These are phyloP conservation scores for Caenorhabditis sp. DNA, from an alignment of 2,888 invertebrate species.

Conservation along the genomic window DNA sequence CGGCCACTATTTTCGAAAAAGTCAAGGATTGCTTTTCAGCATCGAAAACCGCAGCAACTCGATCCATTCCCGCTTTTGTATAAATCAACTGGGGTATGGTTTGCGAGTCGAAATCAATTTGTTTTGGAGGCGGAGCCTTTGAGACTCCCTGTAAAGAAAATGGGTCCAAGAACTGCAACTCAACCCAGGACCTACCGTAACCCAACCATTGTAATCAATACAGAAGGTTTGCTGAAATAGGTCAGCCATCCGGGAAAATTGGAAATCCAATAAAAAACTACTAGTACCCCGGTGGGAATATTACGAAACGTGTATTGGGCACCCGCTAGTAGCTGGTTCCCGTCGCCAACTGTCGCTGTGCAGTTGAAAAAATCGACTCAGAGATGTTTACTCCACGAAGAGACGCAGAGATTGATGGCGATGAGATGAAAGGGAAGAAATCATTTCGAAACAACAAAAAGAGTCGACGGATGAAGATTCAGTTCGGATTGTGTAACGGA, in stretches of 20 bases:
- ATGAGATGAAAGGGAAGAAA: background rate
- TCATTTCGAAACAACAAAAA: slow-evolving; percentile 32
- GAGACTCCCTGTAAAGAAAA: slow-evolving; percentile 64
- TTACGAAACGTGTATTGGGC: slow-evolving; percentile 21
- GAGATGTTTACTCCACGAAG: slow-evolving; percentile 23
- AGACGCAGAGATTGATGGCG: slow-evolving; percentile 33
- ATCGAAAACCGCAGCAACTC: slow-evolving; percentile 79
- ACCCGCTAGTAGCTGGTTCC: background rate
- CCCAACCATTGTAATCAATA: slow-evolving; percentile 72
- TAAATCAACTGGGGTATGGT: slow-evolving; percentile 80
- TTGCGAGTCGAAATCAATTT: slow-evolving; percentile 72
- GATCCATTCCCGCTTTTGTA: slow-evolving; percentile 70
- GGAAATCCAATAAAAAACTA: slow-evolving; percentile 12
- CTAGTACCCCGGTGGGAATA: slow-evolving; percentile 9
- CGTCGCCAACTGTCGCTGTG: slow-evolving; percentile 40
- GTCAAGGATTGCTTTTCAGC: slow-evolving; percentile 76
- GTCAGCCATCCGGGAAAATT: slow-evolving; percentile 32
- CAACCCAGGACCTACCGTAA: slow-evolving; percentile 57
- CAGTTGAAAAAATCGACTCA: background rate
- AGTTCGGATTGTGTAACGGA: slow-evolving; percentile 8
- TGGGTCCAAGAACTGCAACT: too few relatives aligned
- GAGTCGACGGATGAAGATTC: slow-evolving; percentile 26
- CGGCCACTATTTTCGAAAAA: slow-evolving; percentile 69
- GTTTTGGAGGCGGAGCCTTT: slow-evolving; percentile 69
- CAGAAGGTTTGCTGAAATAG: slow-evolving; percentile 67